Conservation (phyloP, 2,113 vertebrate genomes). For the Hyperopisus bebe region DNA sequence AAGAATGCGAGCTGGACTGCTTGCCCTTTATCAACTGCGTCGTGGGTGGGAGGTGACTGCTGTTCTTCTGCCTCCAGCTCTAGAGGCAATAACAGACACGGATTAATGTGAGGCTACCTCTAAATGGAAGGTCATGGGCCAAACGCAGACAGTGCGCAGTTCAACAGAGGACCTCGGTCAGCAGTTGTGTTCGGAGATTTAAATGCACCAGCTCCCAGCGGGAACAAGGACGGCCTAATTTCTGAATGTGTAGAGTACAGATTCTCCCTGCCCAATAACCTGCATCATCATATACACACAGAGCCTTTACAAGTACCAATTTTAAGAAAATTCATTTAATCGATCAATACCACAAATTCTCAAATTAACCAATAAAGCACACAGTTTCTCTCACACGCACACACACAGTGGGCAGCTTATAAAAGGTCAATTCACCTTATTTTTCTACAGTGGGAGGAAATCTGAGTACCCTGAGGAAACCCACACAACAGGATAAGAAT, state of each 20-base stretch:
- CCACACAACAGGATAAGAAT: neutral
- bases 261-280: neutral
- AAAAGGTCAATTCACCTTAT: neutral
- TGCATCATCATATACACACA: neutral
- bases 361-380: neutral
- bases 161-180: neutral
- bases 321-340: neutral
- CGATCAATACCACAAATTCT: neutral
- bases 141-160: neutral
- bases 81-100: conserved; percentile 42
- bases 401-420: neutral
- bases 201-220: neutral
- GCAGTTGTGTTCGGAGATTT: neutral
- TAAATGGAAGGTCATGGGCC: neutral
- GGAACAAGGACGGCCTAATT: neutral
- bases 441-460: neutral
- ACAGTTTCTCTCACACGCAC: neutral
- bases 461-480: neutral
- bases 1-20: conserved; percentile 70
- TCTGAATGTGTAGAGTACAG: neutral
- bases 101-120: neutral
- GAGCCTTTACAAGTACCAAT: neutral
- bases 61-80: conserved; percentile 77
- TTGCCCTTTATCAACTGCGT: conserved; percentile 86
- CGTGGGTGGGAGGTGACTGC: conserved; percentile 65